Evolutionary conservation across 2,113 vertebrate species (phyloP), one percentile per base, ranked within the genome.

Genomic region (Varanus komodoensis): DNA sequence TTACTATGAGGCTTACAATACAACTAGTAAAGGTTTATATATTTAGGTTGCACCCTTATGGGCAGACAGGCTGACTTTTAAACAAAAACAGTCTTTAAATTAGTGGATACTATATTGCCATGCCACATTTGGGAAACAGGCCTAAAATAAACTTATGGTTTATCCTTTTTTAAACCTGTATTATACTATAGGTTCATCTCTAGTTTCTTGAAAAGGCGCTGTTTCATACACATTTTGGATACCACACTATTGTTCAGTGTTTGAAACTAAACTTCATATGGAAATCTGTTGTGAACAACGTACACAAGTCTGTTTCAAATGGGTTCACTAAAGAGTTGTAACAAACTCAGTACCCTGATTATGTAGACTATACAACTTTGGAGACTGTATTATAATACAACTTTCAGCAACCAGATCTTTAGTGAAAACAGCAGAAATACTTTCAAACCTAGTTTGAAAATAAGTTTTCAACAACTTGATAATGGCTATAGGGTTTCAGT

Each of bases 281-380:
- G 48, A 88, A 91, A 74, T 64, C 74, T 81, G 29, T 91, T 74
- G 50, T 85, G 48, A 91, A 86, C 61, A 57, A 80, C 44, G 7
- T 64, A 38, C 67, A 52, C 34, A 79, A 78, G 32, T 84, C 34
- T 84, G 50, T 74, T 79, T 71, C 74, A 38, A 88, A 85, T 80
- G 57, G 64, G 21, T 88, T 91, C 85, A 73, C 27, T 71, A 88
- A 48, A 38, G 32, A 32, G 27, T 48, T 90, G 48, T 25, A 69
- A 52, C 48, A 68, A 67, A 25, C 73, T 61, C 23, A 69, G 15
- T 68, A 32, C 61, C 54, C n/a, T 84, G 48, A 68, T 84, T 64
- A 84, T 54, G 71, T 86, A 54, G 54, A 54, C 61, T 38, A 34
- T 17, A 67, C 44, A 54, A 2, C 8, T 57, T 71, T 90, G 83